phyloP scores from a whole-genome alignment of 1,140 invertebrate species.

The Trichonephila clavata region DNA sequence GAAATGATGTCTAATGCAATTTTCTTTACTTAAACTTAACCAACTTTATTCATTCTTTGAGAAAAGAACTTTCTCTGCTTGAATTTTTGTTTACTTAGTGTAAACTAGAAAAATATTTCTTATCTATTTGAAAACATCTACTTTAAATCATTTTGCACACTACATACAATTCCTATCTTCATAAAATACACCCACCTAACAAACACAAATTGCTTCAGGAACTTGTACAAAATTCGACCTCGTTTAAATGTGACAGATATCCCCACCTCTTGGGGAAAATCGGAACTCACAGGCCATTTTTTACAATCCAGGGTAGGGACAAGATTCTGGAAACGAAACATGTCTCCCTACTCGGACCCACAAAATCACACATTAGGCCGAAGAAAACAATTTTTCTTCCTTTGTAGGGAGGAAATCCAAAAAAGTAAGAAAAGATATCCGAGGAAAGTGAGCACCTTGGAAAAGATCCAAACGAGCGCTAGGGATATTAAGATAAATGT shows the following conservation, averaged over 20 bases:
- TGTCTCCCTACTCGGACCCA: slow-evolving; percentile 6
- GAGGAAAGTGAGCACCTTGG: slow-evolving; percentile 48
- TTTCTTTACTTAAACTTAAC: too few species aligned
- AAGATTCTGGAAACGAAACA: slow-evolving; percentile 28
- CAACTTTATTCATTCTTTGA: too few species aligned
- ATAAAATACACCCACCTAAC: too few species aligned
- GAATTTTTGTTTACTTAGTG: too few species aligned
- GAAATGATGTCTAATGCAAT: too few species aligned
- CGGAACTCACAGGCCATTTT: not conserved
- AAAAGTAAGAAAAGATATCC: slow-evolving; percentile 7
- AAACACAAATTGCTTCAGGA: not conserved
- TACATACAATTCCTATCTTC: too few species aligned
- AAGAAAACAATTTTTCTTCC: slow-evolving; percentile 69
- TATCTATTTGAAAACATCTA: too few species aligned
- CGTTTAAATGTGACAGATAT: not conserved
- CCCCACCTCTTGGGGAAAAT: not conserved
- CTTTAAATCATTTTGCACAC: too few species aligned
- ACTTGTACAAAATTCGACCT: not conserved
- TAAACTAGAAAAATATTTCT: too few species aligned
- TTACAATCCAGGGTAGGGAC: not conserved
- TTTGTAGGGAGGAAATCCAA: not conserved
- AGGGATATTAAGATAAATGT: slow-evolving; percentile 64
- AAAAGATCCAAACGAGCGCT: slow-evolving; percentile 47
- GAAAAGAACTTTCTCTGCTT: too few species aligned
- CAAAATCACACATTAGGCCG: slow-evolving; percentile 55